Base-by-base conservation (phyloP, 2,113 vertebrate genomes). In the Lepidothrix coronata region DNA sequence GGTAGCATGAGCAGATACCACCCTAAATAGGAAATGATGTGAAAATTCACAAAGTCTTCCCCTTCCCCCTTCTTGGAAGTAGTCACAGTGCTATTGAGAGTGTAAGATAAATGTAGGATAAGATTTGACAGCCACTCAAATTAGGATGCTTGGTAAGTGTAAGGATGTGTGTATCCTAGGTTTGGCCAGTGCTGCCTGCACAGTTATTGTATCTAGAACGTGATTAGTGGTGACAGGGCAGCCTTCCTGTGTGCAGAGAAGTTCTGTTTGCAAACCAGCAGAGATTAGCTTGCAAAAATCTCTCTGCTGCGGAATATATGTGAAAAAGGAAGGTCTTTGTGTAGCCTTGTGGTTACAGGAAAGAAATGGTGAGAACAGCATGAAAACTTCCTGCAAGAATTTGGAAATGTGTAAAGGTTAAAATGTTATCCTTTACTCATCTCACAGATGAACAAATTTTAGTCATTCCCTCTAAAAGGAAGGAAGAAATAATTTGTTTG, bases 401-500 rank as follows among this genome's bases (percentile, higher is more conserved):
- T 6, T 67, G 90, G 57, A 30, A 80, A 55, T 0, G 0, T 30
- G 14, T 68, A 33, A 57, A 89, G 58, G 76, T 81, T 91, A 37
- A 59, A 65, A 63, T 63, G 70, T 63, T 67, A 61, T 5, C 72
- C 35, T 77, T 59, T 33, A 28, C 27, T 86, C 20, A 16, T 65
- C 37, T 87, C 4, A 0, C n/a, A 37, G n/a, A 30, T 74, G 82
- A 48, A 49, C 1, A 68, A 43, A 46, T 79, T 59, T 75, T 68
- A 86, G n/a, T 31, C n/a, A 27, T 71, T 93, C 1, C 1, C 27
- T 57, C 14, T 35, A 54, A 57, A 91, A 93, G 90, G 95, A 97
- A 96, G 96, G 93, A 96, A 96, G 75, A 61, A 93, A 78, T 88
- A 71, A 88, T 85, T 65, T 86, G 83, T 75, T 80, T 88, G 57